These are phyloP conservation scores for Drosophila sulfurigaster DNA, from an alignment of 1,140 invertebrate species.

Conservation along the genomic window DNA sequence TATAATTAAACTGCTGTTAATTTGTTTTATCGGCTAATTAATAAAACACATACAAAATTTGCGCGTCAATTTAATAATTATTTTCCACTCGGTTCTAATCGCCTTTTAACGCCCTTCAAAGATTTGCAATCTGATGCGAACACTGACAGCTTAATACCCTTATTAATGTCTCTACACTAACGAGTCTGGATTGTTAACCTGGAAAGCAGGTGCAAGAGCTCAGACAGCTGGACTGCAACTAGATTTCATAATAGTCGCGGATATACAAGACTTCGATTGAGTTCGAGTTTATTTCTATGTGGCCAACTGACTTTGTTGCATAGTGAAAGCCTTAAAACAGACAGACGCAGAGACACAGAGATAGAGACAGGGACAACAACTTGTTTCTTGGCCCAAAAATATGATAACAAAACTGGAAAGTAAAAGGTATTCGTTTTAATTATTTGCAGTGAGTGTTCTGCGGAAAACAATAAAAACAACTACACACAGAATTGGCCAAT, in stretches of 20 bases:
- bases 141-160: slow-evolving; percentile 13
- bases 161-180: neutral
- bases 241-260: slow-evolving; percentile 37
- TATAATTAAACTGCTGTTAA: slow-evolving; percentile 8
- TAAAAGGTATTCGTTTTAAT: slow-evolving; percentile 25
- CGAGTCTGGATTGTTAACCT: neutral
- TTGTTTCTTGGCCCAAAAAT: slow-evolving; percentile 39
- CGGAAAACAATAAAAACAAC: neutral
- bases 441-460: slow-evolving; percentile 51
- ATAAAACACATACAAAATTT: neutral
- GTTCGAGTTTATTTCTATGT: slow-evolving; percentile 5
- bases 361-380: slow-evolving; percentile 17
- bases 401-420: slow-evolving; percentile 37
- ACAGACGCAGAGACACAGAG: neutral
- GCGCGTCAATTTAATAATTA: neutral
- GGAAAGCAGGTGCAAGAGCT: slow-evolving; percentile 18
- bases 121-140: neutral
- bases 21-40: neutral
- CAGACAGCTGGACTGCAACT: slow-evolving; percentile 13
- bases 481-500: slow-evolving; percentile 16
- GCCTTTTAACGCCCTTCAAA: neutral
- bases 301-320: neutral
- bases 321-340: slow-evolving; percentile 4
- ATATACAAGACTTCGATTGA: neutral
- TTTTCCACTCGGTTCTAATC: slow-evolving; percentile 6